Conservation (phyloP, 92 coral and sea anemone species). For the Metridium senile region DNA sequence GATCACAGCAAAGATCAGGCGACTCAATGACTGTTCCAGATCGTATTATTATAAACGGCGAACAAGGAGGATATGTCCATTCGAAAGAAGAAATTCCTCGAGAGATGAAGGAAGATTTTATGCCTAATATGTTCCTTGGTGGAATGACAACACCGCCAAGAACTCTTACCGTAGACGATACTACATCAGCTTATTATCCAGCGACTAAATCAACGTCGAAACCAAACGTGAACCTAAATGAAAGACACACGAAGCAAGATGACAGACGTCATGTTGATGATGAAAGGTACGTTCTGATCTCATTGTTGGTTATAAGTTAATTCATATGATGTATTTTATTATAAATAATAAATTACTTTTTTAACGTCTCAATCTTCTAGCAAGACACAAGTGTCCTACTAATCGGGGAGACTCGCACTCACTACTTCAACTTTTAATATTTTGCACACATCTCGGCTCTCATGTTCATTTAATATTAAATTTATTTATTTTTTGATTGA, state of each 20-base stretch:
- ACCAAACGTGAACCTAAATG: constrained; percentile 26
- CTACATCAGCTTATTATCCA: constrained; percentile 84
- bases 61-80: constrained; percentile 50
- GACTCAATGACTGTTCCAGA: constrained; percentile 91
- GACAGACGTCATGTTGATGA: constrained; percentile 38
- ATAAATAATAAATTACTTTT: too few relatives aligned
- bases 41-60: constrained; percentile 71
- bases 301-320: too few relatives aligned
- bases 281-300: constrained; percentile 44
- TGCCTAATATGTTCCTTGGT: constrained; percentile 68
- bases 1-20: constrained; percentile 20
- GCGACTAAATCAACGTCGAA: constrained; percentile 61
- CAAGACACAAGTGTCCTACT: too few relatives aligned
- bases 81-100: constrained; percentile 63
- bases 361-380: too few relatives aligned
- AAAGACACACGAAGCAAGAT: background rate
- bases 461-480: too few relatives aligned
- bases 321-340: too few relatives aligned
- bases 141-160: constrained; percentile 96
- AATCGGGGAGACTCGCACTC: too few relatives aligned
- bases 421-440: too few relatives aligned
- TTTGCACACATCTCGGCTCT: too few relatives aligned
- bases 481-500: too few relatives aligned
- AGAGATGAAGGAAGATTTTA: constrained; percentile 64
- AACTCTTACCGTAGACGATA: constrained; percentile 88